phyloP scores from a whole-genome alignment of 2,888 invertebrate genomes.

The Eudemis profundana region DNA sequence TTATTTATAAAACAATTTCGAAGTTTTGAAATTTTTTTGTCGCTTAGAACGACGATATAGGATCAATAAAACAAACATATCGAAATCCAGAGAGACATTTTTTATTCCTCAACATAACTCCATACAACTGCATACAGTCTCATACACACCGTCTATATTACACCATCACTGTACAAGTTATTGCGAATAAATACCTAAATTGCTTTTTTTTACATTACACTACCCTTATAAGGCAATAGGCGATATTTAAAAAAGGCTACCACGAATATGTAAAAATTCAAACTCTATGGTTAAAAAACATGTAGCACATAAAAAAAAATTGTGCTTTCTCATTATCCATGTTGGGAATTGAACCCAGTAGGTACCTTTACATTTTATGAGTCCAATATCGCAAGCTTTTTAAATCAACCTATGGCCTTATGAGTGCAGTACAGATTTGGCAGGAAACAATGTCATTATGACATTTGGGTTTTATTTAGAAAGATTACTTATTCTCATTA shows the following conservation, averaged over 20 bases:
- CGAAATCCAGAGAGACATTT: slow-evolving; percentile 77
- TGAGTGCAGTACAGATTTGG: slow-evolving; percentile 50
- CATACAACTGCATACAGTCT: slow-evolving; percentile 69
- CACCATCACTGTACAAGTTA: slow-evolving; percentile 76
- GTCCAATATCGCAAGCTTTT: too few relatives aligned
- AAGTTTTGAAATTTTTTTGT: not conserved
- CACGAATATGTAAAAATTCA: too few relatives aligned
- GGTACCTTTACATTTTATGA: too few relatives aligned
- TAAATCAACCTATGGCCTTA: not conserved
- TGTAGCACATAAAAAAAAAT: too few relatives aligned
- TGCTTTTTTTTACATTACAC: slow-evolving; percentile 56
- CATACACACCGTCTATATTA: slow-evolving; percentile 72
- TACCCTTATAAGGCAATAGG: not conserved
- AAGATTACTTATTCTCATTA: slow-evolving; percentile 2
- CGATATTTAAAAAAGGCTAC: not conserved
- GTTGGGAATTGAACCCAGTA: too few relatives aligned
- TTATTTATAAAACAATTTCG: not conserved
- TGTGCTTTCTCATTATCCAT: too few relatives aligned
- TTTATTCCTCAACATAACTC: slow-evolving; percentile 75
- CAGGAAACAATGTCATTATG: slow-evolving; percentile 49
- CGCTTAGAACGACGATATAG: not conserved
- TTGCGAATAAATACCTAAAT: slow-evolving; percentile 78
- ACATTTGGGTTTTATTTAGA: slow-evolving; percentile 22
- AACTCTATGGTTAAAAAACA: too few relatives aligned
- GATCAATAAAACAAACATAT: slow-evolving; percentile 59